Evolutionary conservation across 2,113 vertebrate species (phyloP), one percentile per base, ranked within the genome.

Genomic region (Prochilodus magdalenae): DNA sequence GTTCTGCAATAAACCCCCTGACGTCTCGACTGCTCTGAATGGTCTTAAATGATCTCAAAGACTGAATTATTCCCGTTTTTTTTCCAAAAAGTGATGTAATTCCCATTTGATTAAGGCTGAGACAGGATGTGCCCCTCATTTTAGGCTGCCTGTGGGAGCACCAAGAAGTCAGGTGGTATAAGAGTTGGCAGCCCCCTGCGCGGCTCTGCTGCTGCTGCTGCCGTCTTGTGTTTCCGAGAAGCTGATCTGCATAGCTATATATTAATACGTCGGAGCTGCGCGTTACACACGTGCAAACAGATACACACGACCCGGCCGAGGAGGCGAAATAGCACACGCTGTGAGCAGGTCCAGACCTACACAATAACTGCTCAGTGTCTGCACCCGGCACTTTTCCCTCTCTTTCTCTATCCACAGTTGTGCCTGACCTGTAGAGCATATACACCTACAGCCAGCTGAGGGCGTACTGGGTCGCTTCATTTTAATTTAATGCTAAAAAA

Each of bases 381-480:
- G 24, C 57, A 59, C 57, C 5, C 22, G 15, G 16, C 18, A 57
- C 53, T 14, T 57, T 57, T 57, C 53, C 5, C 14, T 55, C 2
- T 7, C 6, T 20, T 6, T 57, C 4, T 22, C n/a, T 57, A 0
- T 20, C 18, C 18, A 53, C 14, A 57, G 2, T 4, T n/a, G 22
- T 59, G 22, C 24, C 3, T 51, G 49, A 8, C 49, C 16, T 13
- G 8, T 22, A 51, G 49, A 0, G 0, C 4, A 22, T 14, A n/a
- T 1, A n/a, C 18, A 40, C 3, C 26, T 67, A 22, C 14, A 24
- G 60, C 16, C 26, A 53, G 13, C 47, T 65, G 12, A 20, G 62
- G 26, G 27, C 27, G 29, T 67, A 53, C 49, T 66, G 44, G 10
- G 62, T 67, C n/a, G n/a, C 24, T 73, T 69, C 44, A 49, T 75